Conservation (phyloP, 2,113 vertebrate species). For the Tetrao urogallus region DNA sequence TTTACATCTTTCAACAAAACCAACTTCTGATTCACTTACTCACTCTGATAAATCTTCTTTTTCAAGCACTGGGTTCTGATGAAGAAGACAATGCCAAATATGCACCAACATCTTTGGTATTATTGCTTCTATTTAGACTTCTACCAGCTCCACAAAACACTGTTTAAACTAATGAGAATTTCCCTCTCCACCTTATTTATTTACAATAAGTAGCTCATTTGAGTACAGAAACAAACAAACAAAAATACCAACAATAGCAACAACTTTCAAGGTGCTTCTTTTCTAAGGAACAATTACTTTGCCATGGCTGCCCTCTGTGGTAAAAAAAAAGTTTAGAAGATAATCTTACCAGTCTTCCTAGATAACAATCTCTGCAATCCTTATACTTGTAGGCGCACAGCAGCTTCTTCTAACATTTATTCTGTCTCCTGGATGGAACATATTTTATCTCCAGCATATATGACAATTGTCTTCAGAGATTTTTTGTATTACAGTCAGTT, state of each 20-base stretch:
- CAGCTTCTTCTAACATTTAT: neutral
- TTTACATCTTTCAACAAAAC: neutral
- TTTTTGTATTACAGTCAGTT: neutral
- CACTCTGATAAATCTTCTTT: neutral
- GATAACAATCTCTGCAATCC: neutral
- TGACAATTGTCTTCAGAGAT: neutral
- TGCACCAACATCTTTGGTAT: neutral
- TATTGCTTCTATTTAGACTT: neutral
- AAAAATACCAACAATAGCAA: too few relatives aligned
- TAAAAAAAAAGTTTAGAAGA: neutral
- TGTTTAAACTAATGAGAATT: neutral
- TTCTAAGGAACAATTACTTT: neutral
- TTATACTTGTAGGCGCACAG: accelerated
- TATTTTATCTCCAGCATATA: neutral
- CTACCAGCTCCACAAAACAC: neutral
- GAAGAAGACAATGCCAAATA: neutral
- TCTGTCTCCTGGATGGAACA: neutral
- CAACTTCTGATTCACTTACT: neutral
- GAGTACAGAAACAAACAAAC: too few relatives aligned
- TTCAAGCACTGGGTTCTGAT: neutral
- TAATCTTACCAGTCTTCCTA: neutral
- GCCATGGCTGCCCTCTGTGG: neutral
- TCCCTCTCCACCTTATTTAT: neutral
- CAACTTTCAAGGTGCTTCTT: too few relatives aligned
- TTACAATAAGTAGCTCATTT: neutral